phyloP scores from a whole-genome alignment of 2,113 vertebrate genomes.

The Tinamus guttatus region DNA sequence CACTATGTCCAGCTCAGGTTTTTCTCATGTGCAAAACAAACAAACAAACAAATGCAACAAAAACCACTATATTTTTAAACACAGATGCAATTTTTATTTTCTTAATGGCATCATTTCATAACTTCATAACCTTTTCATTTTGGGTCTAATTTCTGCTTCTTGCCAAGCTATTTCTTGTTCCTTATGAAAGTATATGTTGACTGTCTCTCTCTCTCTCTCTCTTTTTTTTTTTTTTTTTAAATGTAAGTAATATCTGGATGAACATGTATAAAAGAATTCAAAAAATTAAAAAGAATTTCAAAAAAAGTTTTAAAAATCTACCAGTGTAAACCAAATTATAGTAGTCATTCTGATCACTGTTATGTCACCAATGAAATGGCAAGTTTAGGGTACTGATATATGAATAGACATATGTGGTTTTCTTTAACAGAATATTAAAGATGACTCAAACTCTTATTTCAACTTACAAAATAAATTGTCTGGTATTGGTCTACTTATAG shows the following conservation, averaged over 20 bases:
- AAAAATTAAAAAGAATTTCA: not conserved
- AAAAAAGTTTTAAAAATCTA: not conserved
- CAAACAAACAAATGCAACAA: not conserved
- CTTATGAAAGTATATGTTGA: not conserved
- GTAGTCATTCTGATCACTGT: not conserved
- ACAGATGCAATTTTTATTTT: constrained; percentile 31
- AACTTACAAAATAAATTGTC: not conserved
- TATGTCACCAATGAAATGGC: not conserved
- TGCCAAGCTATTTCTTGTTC: not conserved
- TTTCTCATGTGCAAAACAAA: not conserved
- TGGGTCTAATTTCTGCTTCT: not conserved
- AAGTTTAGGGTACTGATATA: not conserved
- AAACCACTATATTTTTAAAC: too few species aligned
- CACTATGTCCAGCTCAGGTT: not conserved
- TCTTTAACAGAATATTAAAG: not conserved
- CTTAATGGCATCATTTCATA: not conserved
- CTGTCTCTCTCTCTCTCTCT: too few species aligned
- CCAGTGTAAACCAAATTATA: not conserved
- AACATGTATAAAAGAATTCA: not conserved
- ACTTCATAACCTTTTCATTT: not conserved
- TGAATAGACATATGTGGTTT: not conserved
- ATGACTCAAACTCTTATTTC: not conserved
- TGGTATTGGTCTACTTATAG: not conserved
- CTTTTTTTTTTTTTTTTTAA: too few species aligned
- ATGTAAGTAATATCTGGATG: fast-evolving